Evolutionary conservation across 2,888 invertebrate species (phyloP), one percentile per base, ranked within the genome.

Genomic region (Neoaliturus tenellus): DNA sequence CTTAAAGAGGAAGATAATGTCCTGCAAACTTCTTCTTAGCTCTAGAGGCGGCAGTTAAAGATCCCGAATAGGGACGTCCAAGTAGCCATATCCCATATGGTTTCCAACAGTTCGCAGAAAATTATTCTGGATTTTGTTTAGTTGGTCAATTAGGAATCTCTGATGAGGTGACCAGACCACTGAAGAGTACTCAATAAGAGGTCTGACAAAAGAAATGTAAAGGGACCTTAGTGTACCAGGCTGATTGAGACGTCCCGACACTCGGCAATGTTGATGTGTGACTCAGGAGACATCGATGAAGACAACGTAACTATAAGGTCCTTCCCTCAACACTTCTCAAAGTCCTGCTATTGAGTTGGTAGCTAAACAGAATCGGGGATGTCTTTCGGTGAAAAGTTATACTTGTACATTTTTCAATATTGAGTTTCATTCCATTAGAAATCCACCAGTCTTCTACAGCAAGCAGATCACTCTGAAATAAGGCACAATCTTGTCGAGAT

Each of bases 351-450:
- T 67, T 23, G 25, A 67, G n/a, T n/a, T n/a, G n/a, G n/a, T n/a
- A n/a, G n/a, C n/a, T n/a, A n/a, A n/a, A n/a, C n/a, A n/a, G n/a
- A n/a, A n/a, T n/a, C n/a, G n/a, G n/a, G n/a, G n/a, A n/a, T n/a
- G n/a, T n/a, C n/a, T n/a, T n/a, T n/a, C n/a, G n/a, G n/a, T n/a
- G n/a, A n/a, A n/a, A n/a, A n/a, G n/a, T n/a, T n/a, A n/a, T n/a
- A n/a, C n/a, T n/a, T n/a, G n/a, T n/a, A n/a, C n/a, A n/a, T n/a
- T n/a, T n/a, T n/a, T n/a, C n/a, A n/a, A n/a, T n/a, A 8, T 25
- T 67, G 67, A 67, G 67, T 17, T 67, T 67, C 67, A 67, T 67
- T 31, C 67, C 67, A 67, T 67, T 67, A n/a, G 31, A 67, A 17
- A 67, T 28, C 6, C 67, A 67, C 67, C 23, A 67, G 4, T 67